phyloP scores from a whole-genome alignment of 2,888 invertebrate genomes.

The Cabera pusaria region DNA sequence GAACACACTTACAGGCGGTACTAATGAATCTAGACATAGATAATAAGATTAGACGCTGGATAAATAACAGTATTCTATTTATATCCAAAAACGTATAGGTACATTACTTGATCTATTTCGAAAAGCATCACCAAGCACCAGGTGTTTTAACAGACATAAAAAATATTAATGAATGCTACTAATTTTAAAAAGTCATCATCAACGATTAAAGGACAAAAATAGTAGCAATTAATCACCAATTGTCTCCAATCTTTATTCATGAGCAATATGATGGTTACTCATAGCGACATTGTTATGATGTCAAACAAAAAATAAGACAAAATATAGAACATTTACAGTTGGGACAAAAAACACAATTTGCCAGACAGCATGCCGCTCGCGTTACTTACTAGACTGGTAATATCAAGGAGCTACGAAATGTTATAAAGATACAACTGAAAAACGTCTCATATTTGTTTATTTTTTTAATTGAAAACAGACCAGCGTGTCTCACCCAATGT shows the following conservation, averaged over 20 bases:
- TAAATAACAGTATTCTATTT: no score
- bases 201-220: conserved; percentile 33
- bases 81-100: no score
- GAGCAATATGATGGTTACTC: conserved; percentile 18
- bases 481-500: no score
- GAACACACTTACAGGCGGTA: no score
- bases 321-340: conserved; percentile 45
- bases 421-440: no score
- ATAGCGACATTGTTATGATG: conserved; percentile 35
- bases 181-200: conserved; percentile 12
- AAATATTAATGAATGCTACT: conserved; percentile 7
- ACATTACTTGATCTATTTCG: no score
- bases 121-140: no score
- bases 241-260: conserved; percentile 33
- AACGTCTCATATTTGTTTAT: no score
- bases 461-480: no score
- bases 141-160: no score
- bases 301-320: conserved; percentile 48
- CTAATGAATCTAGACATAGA: no score
- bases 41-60: no score
- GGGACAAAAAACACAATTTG: conserved; percentile 45
- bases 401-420: conserved; percentile 52
- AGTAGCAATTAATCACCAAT: conserved; percentile 41
- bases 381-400: conserved; percentile 52
- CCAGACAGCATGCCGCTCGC: conserved; percentile 76